Percentiles rank a stretch among this genome's conserved stretches.
These are phyloP conservation scores for Crossaster papposus DNA, from an alignment of 53 echinoderm and acorn worm species.

Conservation along the genomic window DNA sequence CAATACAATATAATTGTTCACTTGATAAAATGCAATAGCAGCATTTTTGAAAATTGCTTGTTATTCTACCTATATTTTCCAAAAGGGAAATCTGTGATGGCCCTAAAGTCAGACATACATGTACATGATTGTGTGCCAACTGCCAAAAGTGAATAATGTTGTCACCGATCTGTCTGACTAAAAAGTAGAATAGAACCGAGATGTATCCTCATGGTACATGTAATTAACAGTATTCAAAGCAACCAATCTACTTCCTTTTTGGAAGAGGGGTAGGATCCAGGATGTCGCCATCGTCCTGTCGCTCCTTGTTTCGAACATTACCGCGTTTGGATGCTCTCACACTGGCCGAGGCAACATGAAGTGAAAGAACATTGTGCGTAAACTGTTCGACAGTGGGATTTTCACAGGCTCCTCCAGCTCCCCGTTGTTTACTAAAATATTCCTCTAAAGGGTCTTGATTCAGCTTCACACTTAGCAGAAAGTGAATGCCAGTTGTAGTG, in stretches of 20 bases:
- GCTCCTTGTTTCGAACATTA: conserved; percentile 9
- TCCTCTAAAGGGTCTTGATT: conserved; percentile 4
- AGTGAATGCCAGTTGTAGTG: not conserved
- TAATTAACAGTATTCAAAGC: too few species aligned
- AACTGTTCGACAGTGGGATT: conserved; percentile 20
- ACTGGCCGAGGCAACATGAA: not conserved
- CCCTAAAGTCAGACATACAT: too few species aligned
- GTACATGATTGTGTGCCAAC: too few species aligned
- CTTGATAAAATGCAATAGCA: too few species aligned
- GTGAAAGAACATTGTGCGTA: not conserved
- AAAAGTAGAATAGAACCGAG: too few species aligned
- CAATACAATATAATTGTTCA: too few species aligned
- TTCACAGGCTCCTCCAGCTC: not conserved
- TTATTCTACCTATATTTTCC: too few species aligned
- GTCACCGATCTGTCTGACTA: too few species aligned
- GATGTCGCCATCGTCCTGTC: not conserved
- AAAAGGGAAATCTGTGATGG: too few species aligned
- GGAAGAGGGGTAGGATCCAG: conserved; percentile 15
- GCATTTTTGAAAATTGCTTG: too few species aligned
- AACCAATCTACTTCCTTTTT: not conserved
- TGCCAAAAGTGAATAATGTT: too few species aligned
- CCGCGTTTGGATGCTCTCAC: not conserved
- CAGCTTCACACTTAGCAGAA: conserved; percentile 8
- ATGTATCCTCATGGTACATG: too few species aligned
- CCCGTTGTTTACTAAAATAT: conserved; percentile 5